Conservation (phyloP, 2,113 vertebrate species). For the Cervus canadensis region DNA sequence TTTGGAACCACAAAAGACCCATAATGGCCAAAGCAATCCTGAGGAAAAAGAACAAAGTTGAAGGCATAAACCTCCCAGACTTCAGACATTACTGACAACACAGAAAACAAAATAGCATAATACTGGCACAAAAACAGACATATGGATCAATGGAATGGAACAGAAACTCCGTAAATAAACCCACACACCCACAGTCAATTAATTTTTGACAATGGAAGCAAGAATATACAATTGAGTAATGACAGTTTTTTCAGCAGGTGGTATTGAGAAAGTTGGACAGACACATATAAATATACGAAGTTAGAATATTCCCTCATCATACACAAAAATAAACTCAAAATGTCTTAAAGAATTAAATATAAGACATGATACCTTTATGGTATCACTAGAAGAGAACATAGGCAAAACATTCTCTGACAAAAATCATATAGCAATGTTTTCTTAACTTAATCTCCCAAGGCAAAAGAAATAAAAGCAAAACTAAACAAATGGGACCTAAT, state of each 20-base stretch:
- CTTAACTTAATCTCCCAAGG: not conserved
- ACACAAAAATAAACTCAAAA: not conserved
- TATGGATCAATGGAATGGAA: not conserved
- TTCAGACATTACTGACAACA: not conserved
- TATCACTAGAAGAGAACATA: not conserved
- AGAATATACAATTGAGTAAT: not conserved
- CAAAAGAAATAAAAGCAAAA: not conserved
- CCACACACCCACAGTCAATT: not conserved
- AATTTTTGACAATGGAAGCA: not conserved
- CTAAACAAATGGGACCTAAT: not conserved
- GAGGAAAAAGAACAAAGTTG: not conserved
- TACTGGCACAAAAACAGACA: not conserved
- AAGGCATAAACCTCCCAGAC: not conserved
- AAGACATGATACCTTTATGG: not conserved
- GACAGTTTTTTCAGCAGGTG: not conserved
- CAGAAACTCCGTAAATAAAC: not conserved
- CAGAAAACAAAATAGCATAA: not conserved
- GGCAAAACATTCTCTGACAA: not conserved
- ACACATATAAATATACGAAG: not conserved
- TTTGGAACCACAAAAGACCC: not conserved
- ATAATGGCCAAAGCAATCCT: not conserved
- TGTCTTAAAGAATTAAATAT: not conserved
- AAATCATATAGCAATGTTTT: not conserved
- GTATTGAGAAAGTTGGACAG: not conserved
- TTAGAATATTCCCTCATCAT: not conserved